phyloP scores from a whole-genome alignment of 2,797 vertebrate species.

The Helicolenus hilgendorfi region DNA sequence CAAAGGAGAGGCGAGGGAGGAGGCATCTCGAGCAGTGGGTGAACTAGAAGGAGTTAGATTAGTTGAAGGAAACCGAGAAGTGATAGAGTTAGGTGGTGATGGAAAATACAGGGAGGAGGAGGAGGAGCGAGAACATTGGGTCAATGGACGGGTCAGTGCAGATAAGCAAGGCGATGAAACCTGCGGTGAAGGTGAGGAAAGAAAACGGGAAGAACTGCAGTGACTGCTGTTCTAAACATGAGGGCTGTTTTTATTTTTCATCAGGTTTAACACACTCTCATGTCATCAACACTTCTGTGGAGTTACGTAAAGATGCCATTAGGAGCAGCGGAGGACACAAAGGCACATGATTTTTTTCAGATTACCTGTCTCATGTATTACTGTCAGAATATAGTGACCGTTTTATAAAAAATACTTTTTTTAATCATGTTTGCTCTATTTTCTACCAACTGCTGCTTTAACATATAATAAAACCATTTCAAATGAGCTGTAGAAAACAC shows the following conservation, averaged over 20 bases:
- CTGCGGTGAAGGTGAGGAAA: slow-evolving; percentile 19
- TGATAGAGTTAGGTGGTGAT: slow-evolving; percentile 5
- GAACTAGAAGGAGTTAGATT: slow-evolving; percentile 1
- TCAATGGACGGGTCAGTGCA: slow-evolving; percentile 47
- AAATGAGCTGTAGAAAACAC: not conserved
- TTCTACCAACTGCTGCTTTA: no score
- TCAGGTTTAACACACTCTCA: not conserved
- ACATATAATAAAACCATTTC: not conserved
- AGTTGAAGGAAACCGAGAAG: slow-evolving; percentile 13
- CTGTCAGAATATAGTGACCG: no score
- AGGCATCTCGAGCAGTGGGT: not conserved
- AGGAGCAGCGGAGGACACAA: not conserved
- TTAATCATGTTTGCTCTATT: no score
- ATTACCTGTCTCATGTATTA: no score
- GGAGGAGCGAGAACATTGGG: slow-evolving; percentile 41
- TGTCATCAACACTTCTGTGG: not conserved
- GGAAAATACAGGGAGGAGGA: slow-evolving; percentile 2
- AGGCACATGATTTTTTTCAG: not conserved
- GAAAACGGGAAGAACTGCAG: not conserved
- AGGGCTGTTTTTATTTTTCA: not conserved
- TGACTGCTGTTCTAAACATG: not conserved
- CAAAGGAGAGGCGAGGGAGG: slow-evolving; percentile 11
- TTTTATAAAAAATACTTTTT: no score
- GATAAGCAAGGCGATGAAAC: slow-evolving; percentile 35
- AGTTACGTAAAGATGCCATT: not conserved